These are phyloP conservation scores for Rhipidura dahli DNA, from an alignment of 2,113 vertebrate species.

Conservation along the genomic window DNA sequence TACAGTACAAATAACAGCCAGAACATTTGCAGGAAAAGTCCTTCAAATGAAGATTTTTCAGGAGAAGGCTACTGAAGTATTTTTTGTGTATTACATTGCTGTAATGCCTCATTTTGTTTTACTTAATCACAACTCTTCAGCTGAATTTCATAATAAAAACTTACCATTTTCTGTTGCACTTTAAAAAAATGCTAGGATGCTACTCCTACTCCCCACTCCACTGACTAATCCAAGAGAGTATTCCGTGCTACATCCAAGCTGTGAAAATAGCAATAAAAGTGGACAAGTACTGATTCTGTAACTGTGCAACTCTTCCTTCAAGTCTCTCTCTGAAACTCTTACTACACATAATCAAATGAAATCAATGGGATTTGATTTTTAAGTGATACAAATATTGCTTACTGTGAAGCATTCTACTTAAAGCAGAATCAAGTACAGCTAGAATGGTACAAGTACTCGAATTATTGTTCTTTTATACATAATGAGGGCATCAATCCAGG, in stretches of 20 bases:
- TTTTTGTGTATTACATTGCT: not conserved
- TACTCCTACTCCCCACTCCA: not conserved
- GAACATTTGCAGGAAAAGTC: not conserved
- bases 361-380: conserved; percentile 16
- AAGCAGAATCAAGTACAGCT: not conserved
- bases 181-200: not conserved
- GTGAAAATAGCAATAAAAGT: not conserved
- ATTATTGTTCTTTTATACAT: not conserved
- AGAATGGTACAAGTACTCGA: not conserved
- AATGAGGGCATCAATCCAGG: not conserved
- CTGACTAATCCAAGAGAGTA: not conserved
- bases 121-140: not conserved
- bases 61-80: not conserved
- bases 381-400: conserved; percentile 1
- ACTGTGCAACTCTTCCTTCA: not conserved
- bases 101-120: not conserved
- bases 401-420: not conserved
- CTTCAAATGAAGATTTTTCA: not conserved
- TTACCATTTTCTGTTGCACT: not conserved
- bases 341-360: not conserved
- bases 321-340: not conserved
- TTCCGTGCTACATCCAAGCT: not conserved
- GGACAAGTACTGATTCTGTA: not conserved
- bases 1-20: not conserved
- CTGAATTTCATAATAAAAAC: not conserved